These are phyloP conservation scores for Hypsopygia costalis DNA, from an alignment of 2,888 invertebrate species.

Conservation along the genomic window DNA sequence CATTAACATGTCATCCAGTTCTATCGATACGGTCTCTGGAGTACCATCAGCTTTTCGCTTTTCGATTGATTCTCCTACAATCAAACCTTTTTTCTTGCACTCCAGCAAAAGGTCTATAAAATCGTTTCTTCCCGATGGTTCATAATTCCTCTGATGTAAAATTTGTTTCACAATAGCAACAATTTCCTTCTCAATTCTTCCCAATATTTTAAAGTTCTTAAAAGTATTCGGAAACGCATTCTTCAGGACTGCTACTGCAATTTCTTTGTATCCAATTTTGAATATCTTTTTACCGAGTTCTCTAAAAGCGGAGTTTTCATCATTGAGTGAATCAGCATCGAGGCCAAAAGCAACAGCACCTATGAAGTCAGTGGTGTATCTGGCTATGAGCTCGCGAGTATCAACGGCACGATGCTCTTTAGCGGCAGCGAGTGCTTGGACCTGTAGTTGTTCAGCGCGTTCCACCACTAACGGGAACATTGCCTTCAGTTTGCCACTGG, in stretches of 20 bases:
- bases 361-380: conserved; percentile 56
- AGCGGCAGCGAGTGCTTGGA: conserved; percentile 30
- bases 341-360: conserved; percentile 55
- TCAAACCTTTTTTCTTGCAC: conserved; percentile 37
- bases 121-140: conserved; percentile 44
- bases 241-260: conserved; percentile 21
- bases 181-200: conserved; percentile 35
- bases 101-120: conserved; percentile 50
- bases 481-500: conserved; percentile 50
- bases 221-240: conserved; percentile 38
- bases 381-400: conserved; percentile 54
- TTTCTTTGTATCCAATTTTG: conserved; percentile 4
- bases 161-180: conserved; percentile 39
- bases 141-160: conserved; percentile 40
- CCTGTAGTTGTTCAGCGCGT: conserved; percentile 43
- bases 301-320: conserved; percentile 45
- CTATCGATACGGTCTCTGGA: conserved; percentile 29
- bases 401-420: conserved; percentile 29
- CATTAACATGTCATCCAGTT: conserved; percentile 39
- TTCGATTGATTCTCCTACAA: conserved; percentile 45
- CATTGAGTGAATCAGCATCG: conserved; percentile 45
- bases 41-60: conserved; percentile 36
- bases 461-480: conserved; percentile 58
- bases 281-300: conserved; percentile 45
- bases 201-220: conserved; percentile 32